phyloP scores from a whole-genome alignment of 2,797 vertebrate genomes.

The Euphonia xanthogaster region DNA sequence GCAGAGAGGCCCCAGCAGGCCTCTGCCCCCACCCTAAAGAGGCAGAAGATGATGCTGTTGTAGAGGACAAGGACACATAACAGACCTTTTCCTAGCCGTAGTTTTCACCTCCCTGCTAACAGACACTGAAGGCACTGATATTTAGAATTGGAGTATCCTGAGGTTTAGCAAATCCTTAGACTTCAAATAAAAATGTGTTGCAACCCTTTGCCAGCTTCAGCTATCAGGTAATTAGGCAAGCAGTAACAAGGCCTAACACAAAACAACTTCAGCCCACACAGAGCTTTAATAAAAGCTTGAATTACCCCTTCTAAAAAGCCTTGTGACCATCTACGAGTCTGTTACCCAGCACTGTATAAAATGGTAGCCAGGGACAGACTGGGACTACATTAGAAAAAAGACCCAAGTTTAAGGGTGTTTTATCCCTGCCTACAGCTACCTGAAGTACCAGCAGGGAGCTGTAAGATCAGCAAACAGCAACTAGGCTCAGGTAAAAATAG shows the following conservation, averaged over 20 bases:
- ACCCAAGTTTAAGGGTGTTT: fast-evolving
- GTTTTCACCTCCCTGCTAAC: background rate
- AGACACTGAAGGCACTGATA: background rate
- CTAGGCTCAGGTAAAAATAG: background rate
- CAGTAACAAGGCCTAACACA: background rate
- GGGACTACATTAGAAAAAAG: background rate
- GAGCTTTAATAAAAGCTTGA: background rate
- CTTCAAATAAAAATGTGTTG: background rate
- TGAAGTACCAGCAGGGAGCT: background rate
- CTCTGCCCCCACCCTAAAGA: background rate
- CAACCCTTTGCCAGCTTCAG: background rate
- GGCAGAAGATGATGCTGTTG: background rate
- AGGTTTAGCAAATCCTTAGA: background rate
- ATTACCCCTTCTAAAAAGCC: background rate
- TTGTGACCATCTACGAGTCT: fast-evolving
- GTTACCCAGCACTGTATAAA: background rate
- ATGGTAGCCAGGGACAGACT: background rate
- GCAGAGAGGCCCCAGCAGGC: background rate
- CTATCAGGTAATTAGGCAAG: background rate
- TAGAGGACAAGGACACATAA: fast-evolving
- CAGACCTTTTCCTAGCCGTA: background rate
- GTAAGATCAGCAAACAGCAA: background rate
- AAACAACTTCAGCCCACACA: background rate
- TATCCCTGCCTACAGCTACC: background rate
- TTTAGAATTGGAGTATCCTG: background rate